Conservation (phyloP, 1,140 invertebrate species). For the Nebria ingens region DNA sequence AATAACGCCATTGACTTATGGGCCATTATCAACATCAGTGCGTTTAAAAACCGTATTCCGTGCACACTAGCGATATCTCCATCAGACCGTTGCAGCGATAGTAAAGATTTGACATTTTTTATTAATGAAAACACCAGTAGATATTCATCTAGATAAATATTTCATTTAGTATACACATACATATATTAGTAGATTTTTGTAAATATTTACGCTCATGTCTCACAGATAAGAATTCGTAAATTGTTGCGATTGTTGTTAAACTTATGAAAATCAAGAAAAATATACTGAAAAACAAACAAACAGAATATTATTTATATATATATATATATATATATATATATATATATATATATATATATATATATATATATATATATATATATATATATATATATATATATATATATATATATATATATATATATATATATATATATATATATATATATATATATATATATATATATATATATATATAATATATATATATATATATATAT, state of each 20-base stretch:
- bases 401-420: too few species aligned
- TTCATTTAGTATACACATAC: slow-evolving; percentile 9
- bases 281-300: slow-evolving; percentile 18
- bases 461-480: too few species aligned
- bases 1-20: slow-evolving; percentile 67
- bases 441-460: too few species aligned
- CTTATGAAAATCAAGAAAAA: slow-evolving; percentile 22
- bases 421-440: too few species aligned
- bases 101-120: slow-evolving; percentile 47
- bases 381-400: too few species aligned
- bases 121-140: slow-evolving; percentile 56
- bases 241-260: slow-evolving; percentile 21
- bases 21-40: slow-evolving; percentile 49
- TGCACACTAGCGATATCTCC: slow-evolving; percentile 55
- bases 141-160: slow-evolving; percentile 23
- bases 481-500: too few species aligned
- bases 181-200: neutral
- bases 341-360: too few species aligned
- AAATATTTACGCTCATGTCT: slow-evolving; percentile 11
- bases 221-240: slow-evolving; percentile 23
- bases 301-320: neutral
- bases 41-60: slow-evolving; percentile 56
- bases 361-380: too few species aligned
- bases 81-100: slow-evolving; percentile 40
- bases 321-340: too few species aligned